Conservation (phyloP, 53 echinoderm and acorn worm genomes). For the Actinopyga echinites region DNA sequence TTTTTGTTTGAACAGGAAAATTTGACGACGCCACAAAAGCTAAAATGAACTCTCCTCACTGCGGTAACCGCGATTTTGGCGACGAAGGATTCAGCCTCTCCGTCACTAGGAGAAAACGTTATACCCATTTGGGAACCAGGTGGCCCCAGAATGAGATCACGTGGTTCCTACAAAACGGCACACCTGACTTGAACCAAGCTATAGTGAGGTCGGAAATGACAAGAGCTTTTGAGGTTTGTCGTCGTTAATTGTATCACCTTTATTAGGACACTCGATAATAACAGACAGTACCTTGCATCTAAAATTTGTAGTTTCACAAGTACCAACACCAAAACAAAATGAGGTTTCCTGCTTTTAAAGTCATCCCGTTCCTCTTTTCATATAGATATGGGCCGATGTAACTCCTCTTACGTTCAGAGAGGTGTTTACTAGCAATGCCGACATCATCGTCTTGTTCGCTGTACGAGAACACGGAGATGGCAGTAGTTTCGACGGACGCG, state of each 20-base stretch:
- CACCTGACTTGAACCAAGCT: slow-evolving; percentile 27
- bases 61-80: slow-evolving; percentile 76
- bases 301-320: no score
- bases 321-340: no score
- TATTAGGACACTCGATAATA: neutral
- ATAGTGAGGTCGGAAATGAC: slow-evolving; percentile 16
- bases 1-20: slow-evolving; percentile 47
- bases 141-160: slow-evolving; percentile 63
- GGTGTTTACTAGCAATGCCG: slow-evolving; percentile 37
- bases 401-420: slow-evolving; percentile 63
- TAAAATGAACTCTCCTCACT: slow-evolving; percentile 68
- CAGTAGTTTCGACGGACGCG: slow-evolving; percentile 58
- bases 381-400: slow-evolving; percentile 68
- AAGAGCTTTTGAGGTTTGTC: slow-evolving; percentile 53
- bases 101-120: slow-evolving; percentile 55
- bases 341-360: no score
- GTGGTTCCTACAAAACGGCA: slow-evolving; percentile 48
- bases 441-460: slow-evolving; percentile 56
- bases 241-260: neutral
- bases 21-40: slow-evolving; percentile 65
- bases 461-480: slow-evolving; percentile 54
- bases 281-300: no score
- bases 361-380: no score
- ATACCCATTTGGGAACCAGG: neutral
- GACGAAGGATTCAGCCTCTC: slow-evolving; percentile 2